These are phyloP conservation scores for Phaenicophaeus curvirostris DNA, from an alignment of 2,797 vertebrate genomes.

Conservation along the genomic window DNA sequence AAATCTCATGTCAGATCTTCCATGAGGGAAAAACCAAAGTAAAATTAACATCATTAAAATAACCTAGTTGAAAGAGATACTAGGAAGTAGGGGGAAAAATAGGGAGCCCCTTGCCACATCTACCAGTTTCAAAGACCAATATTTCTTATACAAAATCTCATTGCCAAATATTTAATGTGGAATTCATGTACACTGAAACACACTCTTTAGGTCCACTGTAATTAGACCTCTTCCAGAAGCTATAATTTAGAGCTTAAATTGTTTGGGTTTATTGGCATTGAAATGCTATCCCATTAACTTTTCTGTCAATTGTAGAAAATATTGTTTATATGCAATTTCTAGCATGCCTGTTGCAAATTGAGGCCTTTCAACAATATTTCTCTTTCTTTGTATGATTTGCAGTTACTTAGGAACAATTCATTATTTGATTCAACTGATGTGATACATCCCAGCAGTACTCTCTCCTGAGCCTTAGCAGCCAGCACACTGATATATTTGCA, in stretches of 20 bases:
- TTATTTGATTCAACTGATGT: not conserved
- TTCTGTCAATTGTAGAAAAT: not conserved
- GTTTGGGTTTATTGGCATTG: not conserved
- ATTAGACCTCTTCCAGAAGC: not conserved
- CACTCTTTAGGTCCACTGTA: not conserved
- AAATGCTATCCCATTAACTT: not conserved
- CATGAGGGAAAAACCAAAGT: not conserved
- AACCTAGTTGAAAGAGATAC: not conserved
- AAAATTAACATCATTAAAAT: not conserved
- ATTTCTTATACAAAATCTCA: not conserved
- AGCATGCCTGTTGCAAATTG: not conserved
- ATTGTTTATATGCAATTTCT: not conserved
- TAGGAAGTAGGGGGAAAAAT: not conserved
- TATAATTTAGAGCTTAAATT: not conserved
- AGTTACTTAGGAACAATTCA: not conserved
- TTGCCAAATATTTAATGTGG: not conserved
- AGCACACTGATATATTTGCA: not conserved
- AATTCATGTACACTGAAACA: not conserved
- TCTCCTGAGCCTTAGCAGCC: not conserved
- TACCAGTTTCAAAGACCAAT: not conserved
- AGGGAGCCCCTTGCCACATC: not conserved
- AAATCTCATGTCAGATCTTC: not conserved
- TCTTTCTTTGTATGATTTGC: not conserved
- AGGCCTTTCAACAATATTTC: not conserved
- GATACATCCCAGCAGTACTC: not conserved